These are phyloP conservation scores for Orbicella faveolata DNA, from an alignment of 64 coral and sea anemone species.

Conservation along the genomic window DNA sequence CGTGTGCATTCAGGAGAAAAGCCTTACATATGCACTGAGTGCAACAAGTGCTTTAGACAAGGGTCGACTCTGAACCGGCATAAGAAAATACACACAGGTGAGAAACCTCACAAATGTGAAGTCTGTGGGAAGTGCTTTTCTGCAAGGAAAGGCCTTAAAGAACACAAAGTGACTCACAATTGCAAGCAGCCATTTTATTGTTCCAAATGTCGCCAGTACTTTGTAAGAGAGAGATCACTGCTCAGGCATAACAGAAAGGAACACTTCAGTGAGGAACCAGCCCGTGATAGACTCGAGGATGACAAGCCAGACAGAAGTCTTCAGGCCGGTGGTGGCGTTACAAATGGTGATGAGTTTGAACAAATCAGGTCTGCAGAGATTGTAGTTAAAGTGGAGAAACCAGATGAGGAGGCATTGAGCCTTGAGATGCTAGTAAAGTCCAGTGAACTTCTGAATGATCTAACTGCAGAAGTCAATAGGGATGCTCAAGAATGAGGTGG, in stretches of 20 bases:
- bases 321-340: neutral
- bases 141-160: neutral
- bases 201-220: constrained; percentile 5
- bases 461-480: neutral
- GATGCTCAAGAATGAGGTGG: neutral
- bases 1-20: constrained; percentile 39
- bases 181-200: constrained; percentile 4
- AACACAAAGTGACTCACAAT: neutral
- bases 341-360: neutral
- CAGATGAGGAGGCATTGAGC: neutral
- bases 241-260: neutral
- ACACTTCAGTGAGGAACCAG: neutral
- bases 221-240: neutral
- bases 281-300: neutral
- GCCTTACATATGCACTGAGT: constrained; percentile 18
- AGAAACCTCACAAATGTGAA: constrained; percentile 55
- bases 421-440: neutral
- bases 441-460: neutral
- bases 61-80: constrained; percentile 48
- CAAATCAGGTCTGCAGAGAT: neutral
- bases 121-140: constrained; percentile 35
- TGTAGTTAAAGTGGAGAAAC: neutral
- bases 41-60: constrained; percentile 34
- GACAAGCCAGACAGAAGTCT: neutral
- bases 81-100: constrained; percentile 31